Evolutionary conservation across 2,888 invertebrate species (phyloP), one percentile per base, ranked within the genome.

Genomic region (Podotricha telesiphe): DNA sequence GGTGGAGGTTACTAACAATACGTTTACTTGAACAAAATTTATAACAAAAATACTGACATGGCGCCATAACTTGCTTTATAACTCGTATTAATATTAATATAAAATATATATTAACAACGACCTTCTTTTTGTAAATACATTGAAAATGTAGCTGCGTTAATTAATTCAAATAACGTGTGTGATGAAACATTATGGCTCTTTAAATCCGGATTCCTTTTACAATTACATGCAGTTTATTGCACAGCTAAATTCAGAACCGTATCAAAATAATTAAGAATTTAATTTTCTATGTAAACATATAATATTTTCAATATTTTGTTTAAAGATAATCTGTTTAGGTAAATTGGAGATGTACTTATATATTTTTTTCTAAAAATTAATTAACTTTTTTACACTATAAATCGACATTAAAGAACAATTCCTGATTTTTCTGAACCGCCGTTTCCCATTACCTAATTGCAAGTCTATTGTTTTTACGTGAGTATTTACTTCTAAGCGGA

Each of bases 361-460:
- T 28, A 53, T 13, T 17, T 34, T 20, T 20, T 34, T 15, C 22
- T 28, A 22, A 45, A 0, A n/a, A 3, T n/a, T 45, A 59, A 59
- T 59, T 59, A 45, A 59, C 2, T 59, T 45, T 45, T 59, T 15
- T 28, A 45, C 17, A 5, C 28, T 45, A 45, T 59, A 59, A 59
- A 59, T 59, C 45, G 45, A 45, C 45, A 28, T 45, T 51, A 7
- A 62, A 40, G 42, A 58, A 47, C 13, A 20, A 34, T 64, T 37
- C 56, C 58, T 51, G 53, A 42, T 59, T 67, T 66, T 66, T 66
- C 61, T 61, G 28, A 62, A 53, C 59, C 19, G 37, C 13, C 20
- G 83, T 85, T 90, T 91, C 89, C 83, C 91, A 91, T 91, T 90
- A 88, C 86, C 87, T 90, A 91, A 91, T 90, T 91, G 86, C 83